Evolutionary conservation across 2,113 vertebrate species (phyloP), one percentile per base, ranked within the genome.

Genomic region (Rana temporaria): DNA sequence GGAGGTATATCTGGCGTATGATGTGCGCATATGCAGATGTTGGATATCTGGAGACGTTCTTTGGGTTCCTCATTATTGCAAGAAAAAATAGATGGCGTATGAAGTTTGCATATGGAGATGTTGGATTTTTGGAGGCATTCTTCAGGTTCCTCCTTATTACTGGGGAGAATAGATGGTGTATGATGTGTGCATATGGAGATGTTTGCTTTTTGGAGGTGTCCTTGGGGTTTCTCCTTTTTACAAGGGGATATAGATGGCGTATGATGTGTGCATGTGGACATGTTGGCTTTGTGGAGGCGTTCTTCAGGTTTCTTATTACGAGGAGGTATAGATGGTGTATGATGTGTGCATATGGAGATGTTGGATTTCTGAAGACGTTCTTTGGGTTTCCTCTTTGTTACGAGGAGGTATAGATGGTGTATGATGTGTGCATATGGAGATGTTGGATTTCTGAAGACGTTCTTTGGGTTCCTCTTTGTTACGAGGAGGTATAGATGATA

Each of bases 101-200:
- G 42, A 53, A 53, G 38, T 3, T 5, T 52, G n/a, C 42, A 1
- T 69, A 20, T 52, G 22, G 14, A 69, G 2, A 12, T 8, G 11
- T 0, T 48, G 42, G 42, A 12, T 48, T 48, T 48, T 48, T 2
- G 42, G 42, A 48, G 42, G 14, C 3, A 11, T 48, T 48, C 42
- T 48, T 48, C 42, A 48, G 68, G 42, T 70, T 70, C 68, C 48
- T 70, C 42, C 15, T 69, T 69, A 22, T 52, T 53, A n/a, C 6
- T 15, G 24, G 34, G 7, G 24, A 42, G 17, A 8, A 15, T 2
- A 18, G 22, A 42, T 17, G 24, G 42, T 16, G 42, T 70, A 70
- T 53, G 42, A 53, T 70, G n/a, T 3, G 14, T 15, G n/a, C 22
- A 1, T 69, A 20, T 52, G 22, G 14, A 69, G 6, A 48, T 48